phyloP scores from a whole-genome alignment of 2,797 vertebrate genomes.

The Gymnothorax javanicus region DNA sequence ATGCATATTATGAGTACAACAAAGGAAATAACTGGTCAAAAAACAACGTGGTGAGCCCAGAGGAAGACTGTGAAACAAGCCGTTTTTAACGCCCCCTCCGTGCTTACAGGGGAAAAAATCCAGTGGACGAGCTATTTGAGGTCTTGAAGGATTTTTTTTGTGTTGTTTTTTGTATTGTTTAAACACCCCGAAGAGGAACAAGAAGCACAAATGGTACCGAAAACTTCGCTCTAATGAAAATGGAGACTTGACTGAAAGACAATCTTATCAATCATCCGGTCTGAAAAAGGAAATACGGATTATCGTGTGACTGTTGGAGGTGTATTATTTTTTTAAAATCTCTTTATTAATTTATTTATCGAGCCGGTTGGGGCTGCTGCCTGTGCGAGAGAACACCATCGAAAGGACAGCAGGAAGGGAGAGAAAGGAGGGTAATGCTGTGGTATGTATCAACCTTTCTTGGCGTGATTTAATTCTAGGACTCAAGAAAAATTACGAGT shows the following conservation, averaged over 20 bases:
- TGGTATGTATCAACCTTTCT: conserved; percentile 68
- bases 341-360: conserved; percentile 59
- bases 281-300: conserved; percentile 43
- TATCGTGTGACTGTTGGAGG: conserved; percentile 56
- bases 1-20: conserved; percentile 73
- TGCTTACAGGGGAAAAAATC: conserved; percentile 52
- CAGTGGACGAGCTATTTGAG: conserved; percentile 54
- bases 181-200: conserved; percentile 34
- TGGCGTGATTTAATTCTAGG: conserved; percentile 8
- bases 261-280: conserved; percentile 2
- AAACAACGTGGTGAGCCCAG: conserved; percentile 77
- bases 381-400: conserved; percentile 54
- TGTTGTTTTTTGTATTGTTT: conserved; percentile 41
- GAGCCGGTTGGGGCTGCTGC: conserved; percentile 57
- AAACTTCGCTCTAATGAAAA: conserved; percentile 65
- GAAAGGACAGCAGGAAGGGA: conserved; percentile 64
- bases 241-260: conserved; percentile 47
- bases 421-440: conserved; percentile 62
- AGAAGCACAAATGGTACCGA: conserved; percentile 46
- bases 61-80: conserved; percentile 65
- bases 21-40: conserved; percentile 78
- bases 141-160: conserved; percentile 56
- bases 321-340: conserved; percentile 54
- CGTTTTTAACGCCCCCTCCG: conserved; percentile 45
- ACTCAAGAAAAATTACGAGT: neutral